Evolutionary conservation across 2,888 invertebrate genomes (phyloP), one percentile per base, ranked within the genome.

Genomic region (Ochropacha duplaris): DNA sequence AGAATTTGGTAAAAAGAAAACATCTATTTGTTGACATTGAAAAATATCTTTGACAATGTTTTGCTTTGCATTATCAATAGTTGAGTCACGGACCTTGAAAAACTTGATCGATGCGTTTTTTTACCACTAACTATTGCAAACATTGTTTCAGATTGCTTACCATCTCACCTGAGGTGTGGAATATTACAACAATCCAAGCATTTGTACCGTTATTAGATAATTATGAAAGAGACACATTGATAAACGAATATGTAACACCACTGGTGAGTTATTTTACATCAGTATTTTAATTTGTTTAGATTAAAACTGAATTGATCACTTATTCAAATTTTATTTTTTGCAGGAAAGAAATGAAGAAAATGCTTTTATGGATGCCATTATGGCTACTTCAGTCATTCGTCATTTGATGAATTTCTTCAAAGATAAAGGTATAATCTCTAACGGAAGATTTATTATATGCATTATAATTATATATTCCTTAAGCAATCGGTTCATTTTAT

Each of bases 121-220:
- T 51, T 36, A 36, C n/a, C n/a, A 50, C 19, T 14, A 28, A 22
- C n/a, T n/a, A 14, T 63, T 66, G 52, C 22, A 1, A 19, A 52
- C 22, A 71, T 54, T 57, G 54, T 86, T 83, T 39, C 84, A 97
- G 97, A 60, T 93, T 97, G 59, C 83, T 97, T 49, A 93, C 92
- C 16, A 93, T 97, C 22, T 93, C 95, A 62, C 76, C 94, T 11
- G 94, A 93, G 65, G 95, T 93, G 22, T 94, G 94, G 83, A 93
- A 94, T 79, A 95, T 95, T 65, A 93, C 95, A 5, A 97, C 98
- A 1, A 95, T 98, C 61, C 94, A 95, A 65, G 96, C 95, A 74
- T 94, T 98, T 68, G 81, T 95, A 50, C 89, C 94, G 31, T 94
- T 99, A 50, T 95, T 96, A 81, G 96, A 99, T 82, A 98, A 99